phyloP scores from a whole-genome alignment of 2,888 invertebrate species.

The Drosophila planitibia region DNA sequence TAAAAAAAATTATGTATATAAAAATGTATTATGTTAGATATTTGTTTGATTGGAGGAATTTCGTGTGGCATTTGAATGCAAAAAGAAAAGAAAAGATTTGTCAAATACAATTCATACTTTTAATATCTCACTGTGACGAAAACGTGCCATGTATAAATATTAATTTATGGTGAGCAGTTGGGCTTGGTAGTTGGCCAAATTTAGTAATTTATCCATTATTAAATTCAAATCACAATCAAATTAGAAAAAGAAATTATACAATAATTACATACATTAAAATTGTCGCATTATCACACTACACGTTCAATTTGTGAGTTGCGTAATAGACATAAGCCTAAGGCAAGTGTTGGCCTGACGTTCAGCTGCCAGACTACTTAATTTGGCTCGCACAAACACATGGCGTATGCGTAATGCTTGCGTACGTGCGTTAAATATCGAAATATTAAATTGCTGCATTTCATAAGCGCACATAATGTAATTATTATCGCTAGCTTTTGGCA shows the following conservation, averaged over 20 bases:
- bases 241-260: not conserved
- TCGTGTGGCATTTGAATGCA: not conserved
- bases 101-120: not conserved
- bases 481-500: conserved; percentile 68
- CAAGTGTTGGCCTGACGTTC: conserved; percentile 9
- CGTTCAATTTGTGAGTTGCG: conserved; percentile 16
- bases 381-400: conserved; percentile 12
- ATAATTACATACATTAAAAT: conserved; percentile 24
- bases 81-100: not conserved
- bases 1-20: not conserved
- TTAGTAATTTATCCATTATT: not conserved
- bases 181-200: not conserved
- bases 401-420: conserved; percentile 69
- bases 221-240: not conserved
- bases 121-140: not conserved
- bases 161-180: not conserved
- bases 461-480: conserved; percentile 62
- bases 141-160: not conserved
- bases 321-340: conserved; percentile 25
- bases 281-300: conserved; percentile 14
- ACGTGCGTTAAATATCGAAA: conserved; percentile 63
- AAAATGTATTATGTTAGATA: not conserved
- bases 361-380: conserved; percentile 35
- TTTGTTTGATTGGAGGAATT: not conserved
- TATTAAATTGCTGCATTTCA: conserved; percentile 54